Evolutionary conservation across 2,113 vertebrate species (phyloP).

Genomic region (Synodontis membranacea): DNA sequence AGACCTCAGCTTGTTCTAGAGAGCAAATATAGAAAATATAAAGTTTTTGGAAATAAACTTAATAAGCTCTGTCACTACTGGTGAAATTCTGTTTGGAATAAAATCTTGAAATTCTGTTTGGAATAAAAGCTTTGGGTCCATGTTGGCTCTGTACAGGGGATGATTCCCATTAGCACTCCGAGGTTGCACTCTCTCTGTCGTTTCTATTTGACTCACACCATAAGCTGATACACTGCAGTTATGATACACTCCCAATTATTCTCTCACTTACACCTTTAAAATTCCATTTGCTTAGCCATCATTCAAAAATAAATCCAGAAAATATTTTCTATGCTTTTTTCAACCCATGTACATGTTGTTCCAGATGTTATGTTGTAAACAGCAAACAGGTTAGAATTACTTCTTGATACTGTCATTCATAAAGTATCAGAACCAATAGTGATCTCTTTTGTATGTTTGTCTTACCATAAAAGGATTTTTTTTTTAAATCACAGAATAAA

Average conservation of each 20-base stretch:
- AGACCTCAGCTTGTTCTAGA: background rate
- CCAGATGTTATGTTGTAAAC: background rate
- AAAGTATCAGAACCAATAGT: background rate
- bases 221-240: background rate
- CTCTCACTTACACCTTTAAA: background rate
- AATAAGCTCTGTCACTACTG: background rate
- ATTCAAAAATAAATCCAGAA: background rate
- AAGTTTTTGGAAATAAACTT: background rate
- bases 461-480: background rate
- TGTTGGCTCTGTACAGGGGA: background rate
- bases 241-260: background rate
- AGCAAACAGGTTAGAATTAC: background rate
- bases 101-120: background rate
- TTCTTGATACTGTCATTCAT: background rate
- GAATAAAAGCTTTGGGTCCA: slow-evolving; percentile 7
- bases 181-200: background rate
- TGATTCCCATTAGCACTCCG: background rate
- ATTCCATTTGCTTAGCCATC: background rate
- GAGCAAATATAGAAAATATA: background rate
- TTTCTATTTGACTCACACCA: background rate
- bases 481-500: background rate
- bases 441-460: background rate
- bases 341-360: background rate
- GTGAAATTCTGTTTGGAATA: too few species aligned
- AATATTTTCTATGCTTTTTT: background rate